Base-by-base conservation (phyloP, 2,888 invertebrate species). In the Conus canariensis region DNA sequence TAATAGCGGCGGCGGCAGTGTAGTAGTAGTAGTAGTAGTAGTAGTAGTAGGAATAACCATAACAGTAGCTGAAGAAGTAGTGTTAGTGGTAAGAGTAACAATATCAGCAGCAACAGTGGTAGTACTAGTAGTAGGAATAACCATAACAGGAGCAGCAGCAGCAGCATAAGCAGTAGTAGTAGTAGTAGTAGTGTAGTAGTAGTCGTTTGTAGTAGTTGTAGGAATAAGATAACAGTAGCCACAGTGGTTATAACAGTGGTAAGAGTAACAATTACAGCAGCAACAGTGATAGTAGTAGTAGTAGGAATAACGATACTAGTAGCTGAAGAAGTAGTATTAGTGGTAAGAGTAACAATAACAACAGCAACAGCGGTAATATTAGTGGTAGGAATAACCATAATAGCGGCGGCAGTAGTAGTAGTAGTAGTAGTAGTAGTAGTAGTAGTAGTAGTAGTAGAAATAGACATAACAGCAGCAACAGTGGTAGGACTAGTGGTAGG, bases 371-470 rank as follows among this genome's bases (percentile, higher is more conserved):
- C 19, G 4, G 14, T 70, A 70, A 8, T 70, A 22, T 14, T 70
- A 70, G 64, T 4, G 16, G 64, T 64, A 64, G 64, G 1, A 64
- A 16, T 5, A 45, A 45, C 4, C 45, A 45, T 3, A 45, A 45
- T 45, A 70, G 70, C 19, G 19, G 70, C 19, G 19, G 70, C 3
- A 70, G 70, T 22, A 70, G 70, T 70, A 70, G 70, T 70, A 70
- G 70, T 70, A n/a, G 70, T 70, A 22, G 70, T 70, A 70, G 70
- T 70, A 70, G 70, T 70, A n/a, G 22, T 70, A 70, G 70, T 70
- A 70, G 70, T 70, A 70, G 70, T 70, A 22, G 70, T 70, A 70
- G 70, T 70, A 70, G 70, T 22, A 70, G 70, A 70, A 70, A 8
- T 70, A 70, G 64, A 1, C 12, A 64, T 77, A 16, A 25, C 14